Percentiles rank a stretch among this genome's conserved stretches.
phyloP scores from a whole-genome alignment of 1,140 invertebrate species.

The Monomorium pharaonis region DNA sequence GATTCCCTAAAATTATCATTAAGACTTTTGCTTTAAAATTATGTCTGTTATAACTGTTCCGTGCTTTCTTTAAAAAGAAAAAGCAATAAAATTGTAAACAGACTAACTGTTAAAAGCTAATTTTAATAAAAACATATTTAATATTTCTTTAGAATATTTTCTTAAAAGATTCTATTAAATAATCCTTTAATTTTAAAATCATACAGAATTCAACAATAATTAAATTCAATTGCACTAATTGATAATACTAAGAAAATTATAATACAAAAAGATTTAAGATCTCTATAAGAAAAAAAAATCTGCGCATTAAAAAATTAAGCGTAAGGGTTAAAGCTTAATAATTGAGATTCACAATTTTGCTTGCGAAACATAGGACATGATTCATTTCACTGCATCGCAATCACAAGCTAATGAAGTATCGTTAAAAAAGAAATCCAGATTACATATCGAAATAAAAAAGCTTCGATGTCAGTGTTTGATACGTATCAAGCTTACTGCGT shows the following conservation, averaged over 20 bases:
- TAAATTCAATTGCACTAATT: not conserved
- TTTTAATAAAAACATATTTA: not conserved
- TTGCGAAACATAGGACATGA: not conserved
- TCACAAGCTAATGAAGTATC: not conserved
- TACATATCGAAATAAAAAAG: not conserved
- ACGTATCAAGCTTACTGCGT: slow-evolving; percentile 7
- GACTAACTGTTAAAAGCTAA: not conserved
- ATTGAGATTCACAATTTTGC: not conserved
- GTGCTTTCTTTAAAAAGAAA: not conserved
- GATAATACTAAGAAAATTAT: not conserved
- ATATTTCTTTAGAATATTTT: not conserved
- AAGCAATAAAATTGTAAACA: not conserved
- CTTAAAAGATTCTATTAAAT: not conserved
- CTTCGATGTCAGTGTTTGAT: slow-evolving; percentile 6
- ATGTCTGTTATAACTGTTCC: not conserved
- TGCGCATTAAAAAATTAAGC: not conserved
- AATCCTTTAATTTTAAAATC: not conserved
- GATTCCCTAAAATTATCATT: not conserved
- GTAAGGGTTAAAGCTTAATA: not conserved
- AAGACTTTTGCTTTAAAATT: not conserved
- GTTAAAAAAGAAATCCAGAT: not conserved
- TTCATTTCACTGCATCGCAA: not conserved
- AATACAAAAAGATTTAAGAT: not conserved
- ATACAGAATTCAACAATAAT: not conserved
- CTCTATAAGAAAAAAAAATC: not conserved